Evolutionary conservation across 1,140 invertebrate genomes (phyloP).

Genomic region (Andricus grossulariae): DNA sequence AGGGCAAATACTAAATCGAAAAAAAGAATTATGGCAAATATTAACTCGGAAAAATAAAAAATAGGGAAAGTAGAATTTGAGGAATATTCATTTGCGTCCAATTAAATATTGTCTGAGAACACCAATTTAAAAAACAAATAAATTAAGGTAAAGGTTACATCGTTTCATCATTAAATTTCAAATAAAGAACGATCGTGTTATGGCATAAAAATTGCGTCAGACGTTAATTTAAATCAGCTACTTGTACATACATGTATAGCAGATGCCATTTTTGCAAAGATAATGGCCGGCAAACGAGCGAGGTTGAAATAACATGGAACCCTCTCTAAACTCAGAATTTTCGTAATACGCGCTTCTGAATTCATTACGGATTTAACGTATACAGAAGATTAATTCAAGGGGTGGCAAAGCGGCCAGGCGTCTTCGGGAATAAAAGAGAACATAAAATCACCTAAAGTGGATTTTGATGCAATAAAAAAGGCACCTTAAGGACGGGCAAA

Average conservation of each 20-base stretch:
- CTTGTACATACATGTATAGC: constrained; percentile 55
- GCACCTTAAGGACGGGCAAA: no score
- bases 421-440: constrained; percentile 54
- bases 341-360: constrained; percentile 58
- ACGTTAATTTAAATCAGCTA: constrained; percentile 39
- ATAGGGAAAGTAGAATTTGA: no score
- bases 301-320: constrained; percentile 40
- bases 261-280: constrained; percentile 49
- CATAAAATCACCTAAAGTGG: neutral
- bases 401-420: constrained; percentile 67
- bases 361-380: constrained; percentile 69
- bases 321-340: constrained; percentile 40
- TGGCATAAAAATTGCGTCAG: constrained; percentile 58
- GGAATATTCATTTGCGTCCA: no score
- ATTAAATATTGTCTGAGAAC: no score
- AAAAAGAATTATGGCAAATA: no score
- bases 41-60: no score
- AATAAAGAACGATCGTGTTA: constrained; percentile 54
- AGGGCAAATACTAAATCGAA: no score
- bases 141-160: no score
- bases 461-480: no score
- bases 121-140: no score
- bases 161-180: neutral
- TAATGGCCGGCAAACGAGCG: constrained; percentile 52
- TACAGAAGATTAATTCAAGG: constrained; percentile 73